Conservation (phyloP, 2,888 invertebrate species). For the Hirtodrosophila duncani region DNA sequence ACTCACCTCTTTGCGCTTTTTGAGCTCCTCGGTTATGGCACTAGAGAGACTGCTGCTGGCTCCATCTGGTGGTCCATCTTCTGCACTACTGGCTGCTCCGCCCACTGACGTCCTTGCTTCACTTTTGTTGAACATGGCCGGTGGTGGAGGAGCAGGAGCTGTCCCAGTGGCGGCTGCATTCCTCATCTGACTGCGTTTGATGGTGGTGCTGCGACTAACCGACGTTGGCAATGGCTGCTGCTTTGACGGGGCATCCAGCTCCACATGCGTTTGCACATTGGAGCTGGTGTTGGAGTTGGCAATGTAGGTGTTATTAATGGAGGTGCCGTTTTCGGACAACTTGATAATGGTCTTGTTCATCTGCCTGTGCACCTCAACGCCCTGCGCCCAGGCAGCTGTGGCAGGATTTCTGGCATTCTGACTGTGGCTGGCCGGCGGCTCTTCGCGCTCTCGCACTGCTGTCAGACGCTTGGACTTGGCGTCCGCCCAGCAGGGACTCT, state of each 20-base stretch:
- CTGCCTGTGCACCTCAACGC: constrained; percentile 47
- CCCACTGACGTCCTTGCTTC: constrained; percentile 59
- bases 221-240: constrained; percentile 23
- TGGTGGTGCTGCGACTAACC: constrained; percentile 51
- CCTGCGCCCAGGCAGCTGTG: constrained; percentile 31
- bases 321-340: constrained; percentile 85
- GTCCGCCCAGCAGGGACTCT: constrained; percentile 84
- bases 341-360: constrained; percentile 86
- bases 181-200: constrained; percentile 33
- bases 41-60: constrained; percentile 80
- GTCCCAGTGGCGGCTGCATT: constrained; percentile 1
- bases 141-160: constrained; percentile 28
- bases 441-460: constrained; percentile 87
- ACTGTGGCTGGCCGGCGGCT: constrained; percentile 64
- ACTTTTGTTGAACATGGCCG: constrained; percentile 56
- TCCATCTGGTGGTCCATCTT: constrained; percentile 4
- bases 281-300: constrained; percentile 39
- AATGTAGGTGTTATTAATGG: constrained; percentile 82
- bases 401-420: neutral
- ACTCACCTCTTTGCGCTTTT: constrained; percentile 83
- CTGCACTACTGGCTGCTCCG: constrained; percentile 55
- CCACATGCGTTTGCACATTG: constrained; percentile 32
- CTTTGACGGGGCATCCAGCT: constrained; percentile 27
- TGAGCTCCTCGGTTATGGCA: constrained; percentile 85
- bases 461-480: constrained; percentile 82